Base-by-base conservation (phyloP, 2,888 invertebrate species). In the Sclerodermus sp. region DNA sequence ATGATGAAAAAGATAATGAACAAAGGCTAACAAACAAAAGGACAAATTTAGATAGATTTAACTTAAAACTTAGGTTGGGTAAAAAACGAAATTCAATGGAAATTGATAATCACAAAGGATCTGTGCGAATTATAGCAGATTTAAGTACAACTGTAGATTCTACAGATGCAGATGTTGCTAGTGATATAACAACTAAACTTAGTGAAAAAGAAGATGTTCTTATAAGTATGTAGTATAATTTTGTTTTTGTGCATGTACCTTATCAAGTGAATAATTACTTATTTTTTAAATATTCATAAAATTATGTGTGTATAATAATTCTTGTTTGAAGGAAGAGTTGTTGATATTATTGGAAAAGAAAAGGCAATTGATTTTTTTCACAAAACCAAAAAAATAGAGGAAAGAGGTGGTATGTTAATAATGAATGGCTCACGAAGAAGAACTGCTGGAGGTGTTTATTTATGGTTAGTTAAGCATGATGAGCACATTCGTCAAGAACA, bases 391-490 rank as follows among this genome's bases (percentile, higher is more conserved):
- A 84, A 85, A 65, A 84, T 92, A 47, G 93, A 94, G 79, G 85
- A 85, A 54, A 85, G 87, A 62, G 93, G 93, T 16, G 94, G 94
- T n/a, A 88, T 93, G 88, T 80, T 91, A 74, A 87, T 91, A 42
- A 85, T 89, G 85, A 91, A 91, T 78, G 88, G 89, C 41, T 84
- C 83, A 6, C 84, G 94, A 46, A 84, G 93, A 45, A 83, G 94
- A 57, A 94, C 93, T 4, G 87, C 93, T 0, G 94, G 94, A 10
- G 94, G 94, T 16, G 86, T 94, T 39, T 94, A 87, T 77, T 82
- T 95, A 38, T 90, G 87, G 74, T 80, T 93, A n/a, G 79, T 93
- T 16, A 90, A 91, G 74, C 84, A 86, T 54, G 86, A 90, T 59
- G 82, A 83, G 43, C 83, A 84, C 46, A 79, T 90, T 39, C 85